Evolutionary conservation across 1,140 invertebrate species (phyloP).

Genomic region (Drosophila lacertosa): DNA sequence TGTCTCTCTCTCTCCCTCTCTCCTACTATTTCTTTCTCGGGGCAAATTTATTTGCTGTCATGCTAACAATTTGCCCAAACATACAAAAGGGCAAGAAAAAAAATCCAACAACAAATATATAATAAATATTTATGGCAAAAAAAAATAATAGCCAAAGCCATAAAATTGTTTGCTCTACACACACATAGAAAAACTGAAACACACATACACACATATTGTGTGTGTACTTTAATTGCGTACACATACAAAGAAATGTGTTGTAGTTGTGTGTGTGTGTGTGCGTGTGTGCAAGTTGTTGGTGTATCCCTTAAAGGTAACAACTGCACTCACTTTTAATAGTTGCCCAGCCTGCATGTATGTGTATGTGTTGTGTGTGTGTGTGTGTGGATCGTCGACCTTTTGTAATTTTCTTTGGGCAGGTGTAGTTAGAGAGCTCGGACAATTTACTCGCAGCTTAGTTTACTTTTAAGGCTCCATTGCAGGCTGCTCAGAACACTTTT

Average conservation of each 20-base stretch:
- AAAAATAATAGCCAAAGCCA: conserved; percentile 16
- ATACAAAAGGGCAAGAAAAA: neutral
- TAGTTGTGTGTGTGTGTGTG: conserved; percentile 6
- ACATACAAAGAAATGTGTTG: conserved; percentile 5
- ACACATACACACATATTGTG: conserved; percentile 3
- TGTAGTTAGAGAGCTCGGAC: conserved; percentile 29
- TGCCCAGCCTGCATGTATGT: conserved; percentile 52
- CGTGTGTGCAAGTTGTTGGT: neutral
- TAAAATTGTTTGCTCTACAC: conserved; percentile 9
- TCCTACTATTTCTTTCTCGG: no score
- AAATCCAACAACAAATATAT: conserved; percentile 11
- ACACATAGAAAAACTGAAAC: no score
- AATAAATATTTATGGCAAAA: conserved; percentile 14
- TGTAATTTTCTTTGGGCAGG: neutral
- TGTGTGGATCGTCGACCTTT: neutral
- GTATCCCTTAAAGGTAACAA: conserved; percentile 19
- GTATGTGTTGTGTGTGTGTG: neutral
- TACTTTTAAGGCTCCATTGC: no score
- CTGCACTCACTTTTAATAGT: conserved; percentile 62
- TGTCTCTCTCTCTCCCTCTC: neutral
- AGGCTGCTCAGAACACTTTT: no score
- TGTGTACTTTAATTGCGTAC: conserved; percentile 20
- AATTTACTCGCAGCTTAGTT: no score
- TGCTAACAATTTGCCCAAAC: conserved; percentile 10
- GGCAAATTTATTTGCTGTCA: neutral